Evolutionary conservation across 1,140 invertebrate genomes (phyloP).

Genomic region (Orchesella cincta): DNA sequence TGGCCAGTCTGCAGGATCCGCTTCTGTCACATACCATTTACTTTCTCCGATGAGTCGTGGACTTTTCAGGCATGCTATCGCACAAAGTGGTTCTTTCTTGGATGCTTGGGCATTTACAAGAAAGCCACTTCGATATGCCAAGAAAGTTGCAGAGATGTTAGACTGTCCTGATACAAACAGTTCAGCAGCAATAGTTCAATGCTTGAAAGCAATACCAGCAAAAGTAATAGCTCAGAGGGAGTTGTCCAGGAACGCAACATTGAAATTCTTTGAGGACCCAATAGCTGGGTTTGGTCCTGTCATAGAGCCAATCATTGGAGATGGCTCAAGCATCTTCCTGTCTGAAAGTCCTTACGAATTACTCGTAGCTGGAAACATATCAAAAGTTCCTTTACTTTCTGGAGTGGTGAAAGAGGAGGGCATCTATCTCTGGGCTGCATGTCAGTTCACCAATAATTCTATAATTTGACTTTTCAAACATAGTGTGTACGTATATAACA

Average conservation of each 20-base stretch:
- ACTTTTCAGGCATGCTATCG: conserved; percentile 26
- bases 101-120: conserved; percentile 11
- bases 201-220: not conserved
- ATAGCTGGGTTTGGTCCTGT: conserved; percentile 19
- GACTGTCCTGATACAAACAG: not conserved
- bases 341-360: not conserved
- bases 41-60: conserved; percentile 3
- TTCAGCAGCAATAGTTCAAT: not conserved
- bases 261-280: conserved; percentile 8
- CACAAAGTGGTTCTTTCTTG: conserved; percentile 23
- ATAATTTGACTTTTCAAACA: not conserved
- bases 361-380: not conserved
- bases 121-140: not conserved
- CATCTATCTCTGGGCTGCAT: not conserved
- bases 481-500: too few species aligned
- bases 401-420: conserved; percentile 6
- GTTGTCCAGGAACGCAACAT: not conserved
- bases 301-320: not conserved
- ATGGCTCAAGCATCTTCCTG: not conserved
- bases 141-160: not conserved
- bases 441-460: not conserved
- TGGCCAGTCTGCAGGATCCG: not conserved
- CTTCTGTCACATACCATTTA: not conserved
- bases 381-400: not conserved
- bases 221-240: not conserved